Evolutionary conservation across 1,140 invertebrate species (phyloP), one percentile per base, ranked within the genome.

Genomic region (Lamellibrachia luymesi): DNA sequence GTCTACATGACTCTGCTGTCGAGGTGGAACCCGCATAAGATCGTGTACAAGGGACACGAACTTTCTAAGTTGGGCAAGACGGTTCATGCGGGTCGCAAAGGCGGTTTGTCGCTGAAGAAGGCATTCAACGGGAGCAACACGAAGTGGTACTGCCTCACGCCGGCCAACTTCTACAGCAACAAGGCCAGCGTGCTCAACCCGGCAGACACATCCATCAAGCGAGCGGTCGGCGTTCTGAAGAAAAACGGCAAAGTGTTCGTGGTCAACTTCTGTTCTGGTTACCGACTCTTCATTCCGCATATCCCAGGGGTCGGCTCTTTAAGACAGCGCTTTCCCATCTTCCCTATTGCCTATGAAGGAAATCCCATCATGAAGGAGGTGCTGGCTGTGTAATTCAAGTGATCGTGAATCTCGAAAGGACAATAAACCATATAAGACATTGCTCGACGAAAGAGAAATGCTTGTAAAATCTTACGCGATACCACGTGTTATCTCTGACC

Each of bases 61-160:
- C 38, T 80, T 95, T 93, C 95, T 94, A 96, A 95, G 93, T 94
- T 95, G 95, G 52, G 94, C 95, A 91, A n/a, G 13, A 27, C 2
- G 6, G 22, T 1, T 51, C 92, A 56, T 90, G n/a, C 17, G n/a
- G 80, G 80, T 90, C 80, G 80, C 17, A 90, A 90, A 1, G 80
- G 80, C 17, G 80, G 80, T 22, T 1, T n/a, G n/a, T n/a, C 17
- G 17, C 80, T n/a, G 17, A 90, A 93, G 2, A 94, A 92, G 80
- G 95, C 95, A 10, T 95, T 92, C 64, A 95, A 95, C 49, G 95
- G 95, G 22, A 94, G 95, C 5, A 93, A 93, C 90, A 56, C 51
- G 25, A 92, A 91, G 4, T 50, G 56, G 2, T 95, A 93, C 90
- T 95, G 94, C 93, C 56, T 90, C 13, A 95, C 94, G 0, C 95